Conservation (phyloP, 1,140 invertebrate species). For the Procambarus virginalis region DNA sequence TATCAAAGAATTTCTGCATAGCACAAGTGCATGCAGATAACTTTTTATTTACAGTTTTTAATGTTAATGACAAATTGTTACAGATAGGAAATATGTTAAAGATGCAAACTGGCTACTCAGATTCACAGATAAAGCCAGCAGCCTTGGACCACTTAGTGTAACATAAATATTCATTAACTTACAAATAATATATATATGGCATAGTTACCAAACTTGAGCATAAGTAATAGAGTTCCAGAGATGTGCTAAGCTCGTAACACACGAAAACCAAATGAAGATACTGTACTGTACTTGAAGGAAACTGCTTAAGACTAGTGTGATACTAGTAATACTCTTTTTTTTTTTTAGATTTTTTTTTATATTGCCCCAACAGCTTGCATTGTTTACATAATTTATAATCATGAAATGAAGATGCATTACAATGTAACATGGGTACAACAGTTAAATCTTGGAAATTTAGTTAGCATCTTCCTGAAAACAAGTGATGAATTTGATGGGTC, state of each 20-base stretch:
- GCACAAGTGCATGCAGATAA: too few species aligned
- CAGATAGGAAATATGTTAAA: neutral
- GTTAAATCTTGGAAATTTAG: neutral
- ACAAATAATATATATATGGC: neutral
- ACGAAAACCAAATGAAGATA: neutral
- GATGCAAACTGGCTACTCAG: neutral
- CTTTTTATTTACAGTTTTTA: too few species aligned
- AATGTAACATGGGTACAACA: neutral
- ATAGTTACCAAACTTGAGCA: constrained; percentile 5
- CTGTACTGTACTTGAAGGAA: neutral
- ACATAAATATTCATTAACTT: constrained; percentile 7
- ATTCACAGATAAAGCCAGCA: neutral
- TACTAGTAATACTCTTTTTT: neutral
- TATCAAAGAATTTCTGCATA: too few species aligned
- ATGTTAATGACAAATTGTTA: too few species aligned
- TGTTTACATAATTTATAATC: neutral
- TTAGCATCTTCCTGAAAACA: neutral
- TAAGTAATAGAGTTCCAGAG: neutral
- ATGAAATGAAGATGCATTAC: neutral
- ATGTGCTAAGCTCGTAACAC: neutral
- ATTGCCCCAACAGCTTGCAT: neutral
- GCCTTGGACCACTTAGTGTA: neutral
- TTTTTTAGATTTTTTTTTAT: neutral
- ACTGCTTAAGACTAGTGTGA: constrained; percentile 5
- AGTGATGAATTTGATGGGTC: neutral